Evolutionary conservation across 2,113 vertebrate species (phyloP), one percentile per base, ranked within the genome.

Genomic region (Tachycineta bicolor): DNA sequence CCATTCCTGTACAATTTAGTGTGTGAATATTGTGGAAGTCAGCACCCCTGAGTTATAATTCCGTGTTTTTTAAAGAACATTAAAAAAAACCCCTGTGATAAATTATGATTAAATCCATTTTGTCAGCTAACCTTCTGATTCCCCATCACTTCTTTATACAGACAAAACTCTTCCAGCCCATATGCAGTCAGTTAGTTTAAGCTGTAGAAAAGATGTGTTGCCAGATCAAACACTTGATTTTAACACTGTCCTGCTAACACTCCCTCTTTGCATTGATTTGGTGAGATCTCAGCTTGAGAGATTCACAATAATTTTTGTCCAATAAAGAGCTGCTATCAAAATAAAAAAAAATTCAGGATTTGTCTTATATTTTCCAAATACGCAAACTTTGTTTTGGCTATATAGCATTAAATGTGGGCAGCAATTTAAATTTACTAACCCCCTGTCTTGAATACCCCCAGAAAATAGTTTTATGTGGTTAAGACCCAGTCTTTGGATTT

Each of bases 401-500:
- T 8, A 7, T 31, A 69, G 15, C 10, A 39, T 29, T 43, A 76
- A 11, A 5, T 52, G 11, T 33, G 29, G 24, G 10, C 18, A 79
- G 29, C 5, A 59, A 28, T 60, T 87, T 59, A 55, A 53, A 59
- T 85, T 75, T 24, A 71, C 34, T 68, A 34, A 31, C 7, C 2
- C 4, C 2, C 9, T 16, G 2, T 34, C 25, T 41, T 56, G 49
- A 71, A 2, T 52, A 59, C 6, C 4, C 5, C 33, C 9, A 5
- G 24, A 62, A 79, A 60, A 73, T 15, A 4, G 2, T 65, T 83
- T 65, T 63, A 28, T 26, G 33, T 62, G 23, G 25, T 39, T 70
- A 55, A 81, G 55, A 50, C 11, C 10, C 3, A 2, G n/a, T 5
- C 6, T 20, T 41, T 81, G 52, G 24, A 65, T 93, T 90, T 92